Conservation (phyloP, 2,888 invertebrate genomes). For the Dione juno region DNA sequence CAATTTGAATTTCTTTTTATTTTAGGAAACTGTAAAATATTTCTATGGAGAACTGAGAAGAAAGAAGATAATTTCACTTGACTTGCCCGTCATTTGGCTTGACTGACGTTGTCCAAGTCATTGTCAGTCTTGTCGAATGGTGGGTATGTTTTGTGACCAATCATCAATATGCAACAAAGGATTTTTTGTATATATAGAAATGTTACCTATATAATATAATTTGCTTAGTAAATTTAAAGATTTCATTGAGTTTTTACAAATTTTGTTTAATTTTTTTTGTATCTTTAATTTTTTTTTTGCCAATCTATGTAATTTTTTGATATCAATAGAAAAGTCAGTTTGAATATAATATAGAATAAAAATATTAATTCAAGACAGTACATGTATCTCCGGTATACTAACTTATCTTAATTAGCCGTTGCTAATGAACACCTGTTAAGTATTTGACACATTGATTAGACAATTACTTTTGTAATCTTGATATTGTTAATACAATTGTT, state of each 20-base stretch:
- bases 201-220: neutral
- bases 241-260: neutral
- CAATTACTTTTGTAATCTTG: neutral
- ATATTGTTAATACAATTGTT: neutral
- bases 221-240: neutral
- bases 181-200: conserved; percentile 3
- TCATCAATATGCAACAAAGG: conserved; percentile 48
- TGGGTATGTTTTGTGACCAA: conserved; percentile 65
- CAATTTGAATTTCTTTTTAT: neutral
- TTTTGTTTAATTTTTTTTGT: neutral
- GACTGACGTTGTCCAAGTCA: conserved; percentile 62
- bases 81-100: conserved; percentile 67
- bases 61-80: conserved; percentile 27
- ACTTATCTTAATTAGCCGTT: neutral
- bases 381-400: neutral
- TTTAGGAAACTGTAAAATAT: neutral
- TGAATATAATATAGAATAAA: neutral
- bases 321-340: neutral
- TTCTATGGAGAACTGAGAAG: conserved; percentile 4
- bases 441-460: neutral
- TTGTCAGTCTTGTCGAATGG: conserved; percentile 82
- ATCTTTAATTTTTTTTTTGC: neutral
- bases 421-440: neutral
- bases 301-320: neutral
- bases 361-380: neutral